Base-by-base conservation (phyloP, 2,888 invertebrate genomes). In the Trissolcus japonicus region DNA sequence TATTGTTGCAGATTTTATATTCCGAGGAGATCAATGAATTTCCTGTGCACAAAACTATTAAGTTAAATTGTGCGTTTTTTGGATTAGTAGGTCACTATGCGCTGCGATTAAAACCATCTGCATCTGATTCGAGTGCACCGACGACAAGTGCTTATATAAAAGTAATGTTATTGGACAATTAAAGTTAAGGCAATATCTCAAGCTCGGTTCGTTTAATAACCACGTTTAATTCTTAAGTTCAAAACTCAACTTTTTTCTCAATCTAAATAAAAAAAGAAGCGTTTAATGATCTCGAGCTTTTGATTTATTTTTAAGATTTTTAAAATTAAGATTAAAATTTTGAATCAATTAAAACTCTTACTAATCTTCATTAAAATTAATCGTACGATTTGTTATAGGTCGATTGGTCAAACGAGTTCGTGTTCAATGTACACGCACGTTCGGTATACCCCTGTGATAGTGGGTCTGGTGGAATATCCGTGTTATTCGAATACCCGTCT, bases 51-150 rank as follows among this genome's bases (percentile, higher is more conserved):
- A 92, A 93, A 50, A 91, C 93, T 16, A 90, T 95, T 84, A 78
- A 81, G 19, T 90, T 96, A 25, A 91, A 93, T 40, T 96, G 96
- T 84, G 94, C 95, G 85, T 91, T 95, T 43, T 96, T 96, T 83
- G 96, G 96, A 0, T 91, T 95, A 79, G 95, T 95, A 0, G 96
- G 96, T 0, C 94, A 94, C 89, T 96, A 96, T 86, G 93, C 94
- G 0, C 90, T 96, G 6, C 92, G 94, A 60, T 87, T 96, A 69
- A 91, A 94, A 43, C 94, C 95, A 0, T 92, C 93, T 3, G 90
- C 92, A 0, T 91, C 91, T 0, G 91, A 93, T 1, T 92, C 93
- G 0, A 91, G 91, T 0, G 91, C 93, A 60, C 92, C 94, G 53
- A 91, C 92, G n/a, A 92, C 93, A 0, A 91, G 93, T 60, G 92